A percentile compares a stretch with the other conserved stretches of the same genome.
Conservation (phyloP, 2,113 vertebrate genomes). For the Rousettus leschenaultii region DNA sequence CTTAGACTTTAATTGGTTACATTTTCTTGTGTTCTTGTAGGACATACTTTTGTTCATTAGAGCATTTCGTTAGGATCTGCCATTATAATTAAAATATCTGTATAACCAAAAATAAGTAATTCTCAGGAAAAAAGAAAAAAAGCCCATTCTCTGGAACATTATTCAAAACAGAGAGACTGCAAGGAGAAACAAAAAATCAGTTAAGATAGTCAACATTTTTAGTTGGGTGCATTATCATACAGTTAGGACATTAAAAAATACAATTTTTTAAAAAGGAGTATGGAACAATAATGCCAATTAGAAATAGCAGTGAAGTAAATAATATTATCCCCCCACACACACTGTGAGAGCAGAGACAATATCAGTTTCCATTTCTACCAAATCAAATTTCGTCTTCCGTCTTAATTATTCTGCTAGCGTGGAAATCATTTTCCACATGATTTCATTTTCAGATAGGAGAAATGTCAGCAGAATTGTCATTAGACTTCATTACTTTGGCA, state of each 20-base stretch:
- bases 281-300: neutral
- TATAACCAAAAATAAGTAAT: neutral
- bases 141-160: neutral
- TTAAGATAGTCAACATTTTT: neutral
- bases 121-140: neutral
- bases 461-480: constrained; percentile 50
- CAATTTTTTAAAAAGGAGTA: neutral
- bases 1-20: constrained; percentile 36
- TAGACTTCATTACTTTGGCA: constrained; percentile 35
- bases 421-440: constrained; percentile 65
- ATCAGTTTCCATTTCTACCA: neutral
- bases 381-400: constrained; percentile 39
- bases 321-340: neutral
- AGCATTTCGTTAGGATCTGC: neutral
- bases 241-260: neutral
- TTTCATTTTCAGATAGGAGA: constrained; percentile 47
- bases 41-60: neutral
- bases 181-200: neutral
- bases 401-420: constrained; percentile 53
- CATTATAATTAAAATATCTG: neutral
- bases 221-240: neutral
- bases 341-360: neutral
- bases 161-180: neutral
- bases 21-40: constrained; percentile 35
- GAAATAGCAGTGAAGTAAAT: neutral